Base-by-base conservation (phyloP, 2,888 invertebrate species). In the Tetragonula carbonaria region DNA sequence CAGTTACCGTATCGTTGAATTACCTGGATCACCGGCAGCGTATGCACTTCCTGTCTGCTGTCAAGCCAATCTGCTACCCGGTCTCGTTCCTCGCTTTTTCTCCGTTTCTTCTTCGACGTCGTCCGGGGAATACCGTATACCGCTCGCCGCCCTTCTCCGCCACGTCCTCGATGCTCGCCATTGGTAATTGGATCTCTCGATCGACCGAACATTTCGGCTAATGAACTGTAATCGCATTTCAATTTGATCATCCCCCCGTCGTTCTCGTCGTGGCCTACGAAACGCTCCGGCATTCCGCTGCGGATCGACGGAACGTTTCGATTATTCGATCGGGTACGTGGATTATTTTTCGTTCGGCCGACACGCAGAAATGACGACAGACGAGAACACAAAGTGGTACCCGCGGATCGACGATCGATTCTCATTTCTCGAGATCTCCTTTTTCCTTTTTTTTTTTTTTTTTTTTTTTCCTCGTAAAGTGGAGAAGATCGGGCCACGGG, bases 201-300 rank as follows among this genome's bases (percentile, higher is more conserved):
- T 72, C 79, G 88, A 87, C 80, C 75, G 78, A 81, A 76, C 88
- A 86, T 86, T 88, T 82, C 80, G 73, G 73, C 78, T 85, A 88
- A 85, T 88, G 85, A 88, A 86, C 83, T 85, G 79, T 79, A 87
- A 88, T 87, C 85, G 72, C 79, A 81, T 87, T 88, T 88, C 87
- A 85, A 88, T 87, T 76, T 78, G 78, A 88, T 87, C 82, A 79
- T 74, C 63, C 67, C 68, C 63, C 67, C 72, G 65, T 59, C 76
- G 83, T 75, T 85, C 74, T 57, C 72, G 59, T 77, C 77, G 67
- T 65, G 68, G 74, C 59, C 55, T 53, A 66, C 65, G 53, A n/a
- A 59, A 62, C 73, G 65, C 66, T 66, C 45, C 45, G 45, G 80
- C 70, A 80, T 74, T 62, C 59, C 45, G 18, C 28, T 45, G 8